Base-by-base conservation (phyloP, 2,888 invertebrate species). In the Julus scanicus region DNA sequence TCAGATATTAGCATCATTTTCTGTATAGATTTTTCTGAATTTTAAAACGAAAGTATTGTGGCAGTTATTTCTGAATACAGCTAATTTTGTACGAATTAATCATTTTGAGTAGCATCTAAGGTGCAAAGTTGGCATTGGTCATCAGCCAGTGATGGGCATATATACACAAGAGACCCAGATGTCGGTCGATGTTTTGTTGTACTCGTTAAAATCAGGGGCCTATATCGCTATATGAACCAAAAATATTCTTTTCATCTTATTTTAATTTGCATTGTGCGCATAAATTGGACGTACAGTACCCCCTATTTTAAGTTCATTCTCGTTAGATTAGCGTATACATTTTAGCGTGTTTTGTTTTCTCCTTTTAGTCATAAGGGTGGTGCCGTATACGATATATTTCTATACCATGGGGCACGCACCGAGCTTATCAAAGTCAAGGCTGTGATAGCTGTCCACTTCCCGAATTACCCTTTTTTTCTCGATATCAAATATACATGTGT, bases 341-440 rank as follows among this genome's bases (percentile, higher is more conserved):
- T 57, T 57, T 57, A 57, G 17, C 57, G 57, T 57, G 57, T 57
- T 57, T 57, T 57, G 57, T 57, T 57, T 49, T 57, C 57, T 57
- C 57, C 57, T 57, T 57, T 57, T 57, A 57, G 57, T 57, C 57
- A 57, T 57, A 57, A 57, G 57, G 57, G 57, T 57, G 57, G 57
- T 57, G 57, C 57, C 57, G 57, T 57, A 57, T 57, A 57, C 57
- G 57, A 57, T 57, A 57, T 57, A 57, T 57, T 57, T 57, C 57
- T 57, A 57, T 57, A 57, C 40, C 84, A 37, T 84, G 37, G 84
- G 49, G 49, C 49, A 86, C 88, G 83, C 84, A 85, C 87, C 89
- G 86, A 88, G 89, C 89, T 89, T 89, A 88, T 89, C 89, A 89
- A 89, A 89, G 89, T 88, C 86, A 89, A 89, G 88, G 89, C 89